phyloP scores from a whole-genome alignment of 2,797 vertebrate genomes.

The Acanthurus leucopareius region DNA sequence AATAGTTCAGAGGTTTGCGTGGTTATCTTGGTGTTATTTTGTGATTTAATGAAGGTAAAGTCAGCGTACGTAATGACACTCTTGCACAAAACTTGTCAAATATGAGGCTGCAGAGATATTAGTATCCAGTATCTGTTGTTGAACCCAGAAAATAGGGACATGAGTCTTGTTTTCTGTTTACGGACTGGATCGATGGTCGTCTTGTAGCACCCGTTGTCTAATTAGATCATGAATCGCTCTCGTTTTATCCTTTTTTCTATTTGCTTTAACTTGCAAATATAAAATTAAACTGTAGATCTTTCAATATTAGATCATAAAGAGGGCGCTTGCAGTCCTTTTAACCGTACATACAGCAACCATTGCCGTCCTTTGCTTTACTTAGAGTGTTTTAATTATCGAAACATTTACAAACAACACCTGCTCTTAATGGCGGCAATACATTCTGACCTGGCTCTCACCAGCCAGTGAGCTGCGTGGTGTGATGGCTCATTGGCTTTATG shows the following conservation, averaged over 20 bases:
- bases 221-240: slow-evolving; percentile 32
- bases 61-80: no score
- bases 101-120: neutral
- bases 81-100: neutral
- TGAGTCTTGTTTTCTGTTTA: slow-evolving; percentile 16
- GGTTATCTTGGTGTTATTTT: neutral
- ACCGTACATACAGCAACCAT: neutral
- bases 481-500: slow-evolving; percentile 68
- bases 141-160: neutral
- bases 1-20: neutral
- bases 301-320: slow-evolving; percentile 14
- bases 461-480: slow-evolving; percentile 32
- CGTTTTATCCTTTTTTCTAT: slow-evolving; percentile 17
- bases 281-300: slow-evolving; percentile 39
- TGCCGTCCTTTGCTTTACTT: neutral
- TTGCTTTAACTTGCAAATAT: slow-evolving; percentile 14
- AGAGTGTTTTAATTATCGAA: slow-evolving; percentile 30
- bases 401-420: slow-evolving; percentile 66
- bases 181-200: slow-evolving; percentile 25
- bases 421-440: slow-evolving; percentile 35
- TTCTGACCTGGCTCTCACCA: slow-evolving; percentile 22
- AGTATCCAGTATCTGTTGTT: neutral
- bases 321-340: neutral
- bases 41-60: neutral
- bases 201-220: slow-evolving; percentile 1